These are phyloP conservation scores for Candoia aspera DNA, from an alignment of 2,113 vertebrate genomes.

Conservation along the genomic window DNA sequence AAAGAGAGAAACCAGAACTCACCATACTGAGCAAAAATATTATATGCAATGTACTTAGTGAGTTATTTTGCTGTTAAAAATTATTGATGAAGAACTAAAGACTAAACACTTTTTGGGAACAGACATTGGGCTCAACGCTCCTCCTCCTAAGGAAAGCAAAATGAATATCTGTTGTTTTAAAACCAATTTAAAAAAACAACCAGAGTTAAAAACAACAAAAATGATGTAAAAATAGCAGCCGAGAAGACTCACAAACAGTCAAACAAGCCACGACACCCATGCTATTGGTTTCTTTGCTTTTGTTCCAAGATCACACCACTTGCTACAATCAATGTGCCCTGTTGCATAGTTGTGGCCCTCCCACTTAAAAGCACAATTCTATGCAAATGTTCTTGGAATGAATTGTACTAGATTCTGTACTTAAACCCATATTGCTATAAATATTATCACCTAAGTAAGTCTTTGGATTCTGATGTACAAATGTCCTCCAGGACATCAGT, in stretches of 20 bases:
- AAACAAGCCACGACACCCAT: not conserved
- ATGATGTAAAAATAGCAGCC: not conserved
- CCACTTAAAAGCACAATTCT: not conserved
- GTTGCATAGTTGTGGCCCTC: too few species aligned
- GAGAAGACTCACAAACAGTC: not conserved
- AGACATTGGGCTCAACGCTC: not conserved
- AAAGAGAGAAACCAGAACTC: not conserved
- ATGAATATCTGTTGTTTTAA: too few species aligned
- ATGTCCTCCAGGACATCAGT: not conserved
- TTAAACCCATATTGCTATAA: not conserved
- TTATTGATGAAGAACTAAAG: conserved; percentile 2
- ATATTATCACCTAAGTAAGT: not conserved
- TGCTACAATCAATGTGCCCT: not conserved
- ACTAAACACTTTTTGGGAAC: not conserved
- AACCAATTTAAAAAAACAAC: not conserved
- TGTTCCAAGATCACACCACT: not conserved
- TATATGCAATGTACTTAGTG: not conserved
- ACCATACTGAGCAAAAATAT: not conserved
- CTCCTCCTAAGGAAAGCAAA: not conserved
- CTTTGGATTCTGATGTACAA: not conserved
- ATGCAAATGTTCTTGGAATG: not conserved
- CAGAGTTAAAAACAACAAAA: not conserved
- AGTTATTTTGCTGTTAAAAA: not conserved
- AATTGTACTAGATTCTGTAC: not conserved
- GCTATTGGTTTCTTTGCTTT: not conserved